Conservation (phyloP, 2,113 vertebrate genomes). For the Machaerirhynchus nigripectus region DNA sequence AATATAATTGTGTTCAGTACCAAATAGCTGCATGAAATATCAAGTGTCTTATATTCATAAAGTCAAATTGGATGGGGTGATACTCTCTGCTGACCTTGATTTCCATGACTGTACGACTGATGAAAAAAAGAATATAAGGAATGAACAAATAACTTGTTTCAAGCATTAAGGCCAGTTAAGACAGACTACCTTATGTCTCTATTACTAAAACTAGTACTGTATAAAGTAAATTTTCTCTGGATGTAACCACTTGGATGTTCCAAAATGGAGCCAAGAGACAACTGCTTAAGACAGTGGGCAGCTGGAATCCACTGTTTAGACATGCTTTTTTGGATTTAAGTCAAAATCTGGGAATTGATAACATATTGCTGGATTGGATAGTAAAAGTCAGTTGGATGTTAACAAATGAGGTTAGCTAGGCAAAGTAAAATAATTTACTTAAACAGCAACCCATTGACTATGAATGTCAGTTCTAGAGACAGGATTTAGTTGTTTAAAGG, state of each 20-base stretch:
- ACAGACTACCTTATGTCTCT: background rate
- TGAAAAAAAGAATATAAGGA: background rate
- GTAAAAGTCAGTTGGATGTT: constrained; percentile 22
- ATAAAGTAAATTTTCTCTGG: background rate
- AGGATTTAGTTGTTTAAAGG: constrained; percentile 24
- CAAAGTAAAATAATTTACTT: constrained; percentile 19
- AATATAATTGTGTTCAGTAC: background rate
- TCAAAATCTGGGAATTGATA: background rate
- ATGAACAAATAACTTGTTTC: background rate
- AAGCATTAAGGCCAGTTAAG: background rate
- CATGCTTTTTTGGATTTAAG: background rate
- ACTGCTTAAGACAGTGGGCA: background rate
- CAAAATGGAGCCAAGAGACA: background rate
- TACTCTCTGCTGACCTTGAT: background rate
- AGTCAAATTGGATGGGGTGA: background rate
- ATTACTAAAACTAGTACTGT: background rate
- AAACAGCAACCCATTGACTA: background rate
- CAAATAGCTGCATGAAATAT: background rate
- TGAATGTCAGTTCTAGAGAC: constrained; percentile 24
- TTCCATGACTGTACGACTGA: background rate
- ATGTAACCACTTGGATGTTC: background rate
- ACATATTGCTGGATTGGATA: background rate
- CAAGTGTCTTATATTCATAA: background rate
- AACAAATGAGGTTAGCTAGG: constrained; percentile 13
- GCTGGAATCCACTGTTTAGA: background rate